These are phyloP conservation scores for Streblospio benedicti DNA, from an alignment of 1,140 invertebrate genomes.

Conservation along the genomic window DNA sequence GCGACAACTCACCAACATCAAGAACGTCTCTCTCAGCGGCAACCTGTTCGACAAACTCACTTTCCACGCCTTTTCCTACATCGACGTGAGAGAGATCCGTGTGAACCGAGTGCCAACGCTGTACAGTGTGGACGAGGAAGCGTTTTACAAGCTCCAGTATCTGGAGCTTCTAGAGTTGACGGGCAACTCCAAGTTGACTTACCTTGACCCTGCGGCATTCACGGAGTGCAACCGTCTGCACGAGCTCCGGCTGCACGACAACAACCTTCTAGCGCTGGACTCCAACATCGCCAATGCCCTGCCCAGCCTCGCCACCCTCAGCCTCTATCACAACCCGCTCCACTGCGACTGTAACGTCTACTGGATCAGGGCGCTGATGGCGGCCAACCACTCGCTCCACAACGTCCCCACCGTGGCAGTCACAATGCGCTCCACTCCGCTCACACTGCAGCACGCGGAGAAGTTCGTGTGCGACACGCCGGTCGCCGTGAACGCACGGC, in stretches of 20 bases:
- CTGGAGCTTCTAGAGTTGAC: slow-evolving; percentile 40
- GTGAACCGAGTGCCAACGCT: slow-evolving; percentile 43
- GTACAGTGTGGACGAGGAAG: slow-evolving; percentile 38
- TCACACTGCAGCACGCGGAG: slow-evolving; percentile 39
- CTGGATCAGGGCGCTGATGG: slow-evolving; percentile 41
- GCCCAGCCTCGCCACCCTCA: slow-evolving; percentile 35
- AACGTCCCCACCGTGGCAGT: background rate
- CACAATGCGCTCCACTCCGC: slow-evolving; percentile 18
- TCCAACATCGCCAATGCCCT: slow-evolving; percentile 27
- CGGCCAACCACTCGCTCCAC: slow-evolving; percentile 7
- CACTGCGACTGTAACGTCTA: slow-evolving; percentile 50
- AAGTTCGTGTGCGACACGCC: slow-evolving; percentile 37
- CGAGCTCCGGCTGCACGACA: slow-evolving; percentile 44
- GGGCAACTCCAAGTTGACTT: slow-evolving; percentile 43
- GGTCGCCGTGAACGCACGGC: slow-evolving; percentile 22
- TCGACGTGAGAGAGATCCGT: slow-evolving; percentile 36
- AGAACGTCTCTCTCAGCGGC: slow-evolving; percentile 25
- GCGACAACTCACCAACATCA: slow-evolving; percentile 27
- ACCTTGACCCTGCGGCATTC: slow-evolving; percentile 45
- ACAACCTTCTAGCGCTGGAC: slow-evolving; percentile 40
- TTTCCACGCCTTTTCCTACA: slow-evolving; percentile 34
- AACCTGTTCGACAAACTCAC: slow-evolving; percentile 33
- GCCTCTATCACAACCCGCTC: slow-evolving; percentile 47
- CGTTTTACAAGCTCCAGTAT: slow-evolving; percentile 44
- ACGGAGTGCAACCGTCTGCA: slow-evolving; percentile 36